Evolutionary conservation across 2,888 invertebrate species (phyloP), one percentile per base, ranked within the genome.

Genomic region (Myopa tessellatipennis): DNA sequence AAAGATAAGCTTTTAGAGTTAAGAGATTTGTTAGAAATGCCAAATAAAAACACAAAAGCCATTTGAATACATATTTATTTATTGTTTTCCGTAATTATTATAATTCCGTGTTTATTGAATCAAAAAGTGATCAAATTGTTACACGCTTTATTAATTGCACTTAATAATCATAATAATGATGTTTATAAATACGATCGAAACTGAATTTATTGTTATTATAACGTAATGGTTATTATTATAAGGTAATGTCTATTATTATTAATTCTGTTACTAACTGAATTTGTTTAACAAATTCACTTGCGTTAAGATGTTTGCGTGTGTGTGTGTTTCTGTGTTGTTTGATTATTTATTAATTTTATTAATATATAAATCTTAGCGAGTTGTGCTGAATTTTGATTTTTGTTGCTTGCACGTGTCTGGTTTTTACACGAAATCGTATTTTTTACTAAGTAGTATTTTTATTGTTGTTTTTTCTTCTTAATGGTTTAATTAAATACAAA

Each of bases 61-160:
- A 45, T 26, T 26, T 26, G 10, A 45, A 10, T 45, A 45, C 45
- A 45, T 10, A 45, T 10, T 6, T 10, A 45, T 45, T 45, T 45
- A 10, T 45, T 45, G 1, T 45, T 45, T 45, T 6, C 45, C 10
- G 6, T 45, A 45, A 45, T 45, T 45, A 36, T 69, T n/a, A n/a
- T n/a, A n/a, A n/a, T n/a, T n/a, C n/a, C 40, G 58, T 58, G 63
- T 75, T 75, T 75, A 75, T 75, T 75, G 45, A 75, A 75, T 69
- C 40, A 4, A 75, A 74, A 75, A 74, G 69, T 60, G 40, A 69
- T 60, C 34, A 75, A 68, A 75, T 45, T 45, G 69, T 58, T 68
- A 75, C 75, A 75, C 10, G 67, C 26, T 58, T 75, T 10, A 45
- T 45, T 75, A 60, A 75, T 75, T 50, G 34, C 63, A 69, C 60